A percentile compares a stretch with the other conserved stretches of the same genome.
These are phyloP conservation scores for Tetheella fluctuosa DNA, from an alignment of 2,888 invertebrate species.

Conservation along the genomic window DNA sequence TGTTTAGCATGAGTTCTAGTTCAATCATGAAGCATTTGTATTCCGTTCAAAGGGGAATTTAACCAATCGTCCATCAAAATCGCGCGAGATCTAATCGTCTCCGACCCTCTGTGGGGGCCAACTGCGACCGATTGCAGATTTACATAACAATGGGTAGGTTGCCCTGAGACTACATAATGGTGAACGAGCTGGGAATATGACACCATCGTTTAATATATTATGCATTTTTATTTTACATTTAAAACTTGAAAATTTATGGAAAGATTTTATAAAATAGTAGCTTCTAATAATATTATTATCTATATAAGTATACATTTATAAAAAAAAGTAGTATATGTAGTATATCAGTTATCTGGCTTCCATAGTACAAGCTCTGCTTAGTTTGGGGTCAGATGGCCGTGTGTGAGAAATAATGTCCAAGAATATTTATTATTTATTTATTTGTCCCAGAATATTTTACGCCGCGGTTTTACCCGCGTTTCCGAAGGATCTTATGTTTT, in stretches of 20 bases:
- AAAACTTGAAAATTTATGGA: not conserved
- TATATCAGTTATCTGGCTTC: no score
- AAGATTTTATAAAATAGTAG: no score
- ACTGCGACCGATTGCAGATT: constrained; percentile 34
- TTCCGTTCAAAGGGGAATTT: constrained; percentile 13
- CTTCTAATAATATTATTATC: no score
- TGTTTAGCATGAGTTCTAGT: constrained; percentile 6
- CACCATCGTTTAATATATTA: not conserved
- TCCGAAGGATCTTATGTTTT: no score
- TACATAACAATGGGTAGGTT: constrained; percentile 34
- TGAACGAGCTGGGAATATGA: constrained; percentile 10
- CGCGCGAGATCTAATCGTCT: constrained; percentile 28
- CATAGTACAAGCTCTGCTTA: no score
- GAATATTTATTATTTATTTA: not conserved
- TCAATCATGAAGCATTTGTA: constrained; percentile 10
- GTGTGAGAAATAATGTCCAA: no score
- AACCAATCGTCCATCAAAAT: constrained; percentile 30
- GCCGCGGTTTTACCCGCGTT: no score
- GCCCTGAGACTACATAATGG: constrained; percentile 9
- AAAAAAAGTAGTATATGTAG: no score
- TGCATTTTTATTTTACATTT: not conserved
- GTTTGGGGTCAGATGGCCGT: no score
- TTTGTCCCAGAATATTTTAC: no score
- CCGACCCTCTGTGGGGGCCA: constrained; percentile 25
- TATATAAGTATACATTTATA: no score